phyloP scores from a whole-genome alignment of 23 tunicate species.

The Aplidium turbinatum region DNA sequence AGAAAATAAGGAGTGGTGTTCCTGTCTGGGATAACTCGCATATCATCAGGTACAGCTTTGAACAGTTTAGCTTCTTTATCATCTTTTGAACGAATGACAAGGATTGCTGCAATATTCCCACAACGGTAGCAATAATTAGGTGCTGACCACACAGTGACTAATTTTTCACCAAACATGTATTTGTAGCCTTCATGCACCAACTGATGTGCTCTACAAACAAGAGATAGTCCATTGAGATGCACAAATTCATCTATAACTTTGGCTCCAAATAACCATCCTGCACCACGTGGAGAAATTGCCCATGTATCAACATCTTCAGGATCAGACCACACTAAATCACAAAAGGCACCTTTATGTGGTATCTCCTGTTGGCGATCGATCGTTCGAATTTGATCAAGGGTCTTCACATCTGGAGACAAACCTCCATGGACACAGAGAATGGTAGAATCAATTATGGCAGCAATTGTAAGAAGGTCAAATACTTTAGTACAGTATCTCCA shows the following conservation, averaged over 20 bases:
- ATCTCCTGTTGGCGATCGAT: slow-evolving; percentile 97
- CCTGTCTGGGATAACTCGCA: slow-evolving; percentile 87
- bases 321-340: slow-evolving; percentile 97
- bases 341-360: slow-evolving; percentile 98
- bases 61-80: slow-evolving; percentile 89
- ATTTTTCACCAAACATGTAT: slow-evolving; percentile 84
- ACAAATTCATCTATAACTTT: slow-evolving; percentile 89
- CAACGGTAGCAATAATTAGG: slow-evolving; percentile 97
- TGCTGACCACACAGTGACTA: slow-evolving; percentile 98
- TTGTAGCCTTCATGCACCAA: slow-evolving; percentile 95
- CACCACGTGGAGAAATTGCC: slow-evolving; percentile 88
- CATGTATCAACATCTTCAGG: slow-evolving; percentile 97
- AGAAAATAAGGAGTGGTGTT: slow-evolving; percentile 92
- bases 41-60: slow-evolving; percentile 90
- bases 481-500: slow-evolving; percentile 99
- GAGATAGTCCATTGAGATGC: slow-evolving; percentile 67
- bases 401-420: slow-evolving; percentile 85
- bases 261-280: slow-evolving; percentile 97
- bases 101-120: slow-evolving; percentile 88
- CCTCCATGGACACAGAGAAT: slow-evolving; percentile 98
- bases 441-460: slow-evolving; percentile 89
- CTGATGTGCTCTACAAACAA: slow-evolving; percentile 94
- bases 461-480: slow-evolving; percentile 85
- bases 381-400: slow-evolving; percentile 92
- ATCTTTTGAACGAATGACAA: slow-evolving; percentile 66